A percentile compares a stretch with the other conserved stretches of the same genome.
Conservation (phyloP, 2,888 invertebrate genomes). For the Nephrotoma flavescens region DNA sequence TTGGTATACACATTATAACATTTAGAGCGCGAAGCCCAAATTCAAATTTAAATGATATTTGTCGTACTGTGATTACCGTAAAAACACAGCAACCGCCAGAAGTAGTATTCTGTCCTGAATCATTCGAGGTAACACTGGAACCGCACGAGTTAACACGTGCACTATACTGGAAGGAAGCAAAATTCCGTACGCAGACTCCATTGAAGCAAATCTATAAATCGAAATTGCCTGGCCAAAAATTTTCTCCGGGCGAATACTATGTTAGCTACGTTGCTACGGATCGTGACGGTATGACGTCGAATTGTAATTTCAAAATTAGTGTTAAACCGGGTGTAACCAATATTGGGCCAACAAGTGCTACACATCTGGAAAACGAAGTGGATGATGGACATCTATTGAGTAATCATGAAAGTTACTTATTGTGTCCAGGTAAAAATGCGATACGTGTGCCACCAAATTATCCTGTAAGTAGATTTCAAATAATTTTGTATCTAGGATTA, state of each 20-base stretch:
- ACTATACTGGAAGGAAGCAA: constrained; percentile 50
- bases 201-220: constrained; percentile 43
- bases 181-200: constrained; percentile 41
- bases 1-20: constrained; percentile 41
- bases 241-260: constrained; percentile 43
- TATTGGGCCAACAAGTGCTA: not conserved
- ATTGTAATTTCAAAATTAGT: constrained; percentile 46
- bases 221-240: constrained; percentile 45
- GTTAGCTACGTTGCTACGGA: constrained; percentile 49
- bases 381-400: constrained; percentile 10
- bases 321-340: constrained; percentile 31
- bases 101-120: constrained; percentile 42
- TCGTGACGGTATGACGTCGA: constrained; percentile 42
- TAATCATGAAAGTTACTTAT: constrained; percentile 26
- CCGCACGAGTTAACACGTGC: constrained; percentile 38
- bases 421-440: constrained; percentile 26
- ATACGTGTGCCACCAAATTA: constrained; percentile 24
- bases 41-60: constrained; percentile 38
- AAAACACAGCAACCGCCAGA: constrained; percentile 40
- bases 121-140: constrained; percentile 41
- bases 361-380: not conserved
- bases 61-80: constrained; percentile 43
- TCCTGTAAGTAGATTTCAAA: constrained; percentile 26
- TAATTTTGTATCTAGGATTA: constrained; percentile 10
- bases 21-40: constrained; percentile 43